phyloP scores from a whole-genome alignment of 2,113 vertebrate genomes.

The Balaenoptera acutorostrata region DNA sequence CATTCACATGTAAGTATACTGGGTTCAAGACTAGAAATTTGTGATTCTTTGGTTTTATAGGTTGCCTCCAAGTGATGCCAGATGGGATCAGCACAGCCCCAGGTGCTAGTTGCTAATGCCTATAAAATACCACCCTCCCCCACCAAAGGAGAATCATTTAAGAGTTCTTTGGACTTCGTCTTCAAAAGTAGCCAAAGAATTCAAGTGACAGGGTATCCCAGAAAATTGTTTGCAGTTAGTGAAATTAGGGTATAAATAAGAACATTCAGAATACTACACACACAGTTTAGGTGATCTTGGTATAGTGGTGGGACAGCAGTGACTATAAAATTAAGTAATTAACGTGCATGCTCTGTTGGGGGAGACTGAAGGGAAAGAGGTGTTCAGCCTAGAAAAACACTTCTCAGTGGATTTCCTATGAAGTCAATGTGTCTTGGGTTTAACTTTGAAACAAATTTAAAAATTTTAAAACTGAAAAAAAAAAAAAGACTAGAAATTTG shows the following conservation, averaged over 20 bases:
- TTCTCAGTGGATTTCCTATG: background rate
- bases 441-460: too few species aligned
- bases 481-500: background rate
- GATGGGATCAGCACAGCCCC: background rate
- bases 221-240: background rate
- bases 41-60: background rate
- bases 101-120: background rate
- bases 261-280: background rate
- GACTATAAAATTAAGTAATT: too few species aligned
- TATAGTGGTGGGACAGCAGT: fast-evolving
- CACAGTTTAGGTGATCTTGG: background rate
- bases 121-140: background rate
- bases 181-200: background rate
- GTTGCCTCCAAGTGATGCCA: background rate
- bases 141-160: background rate
- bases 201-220: background rate
- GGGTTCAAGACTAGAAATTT: background rate
- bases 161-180: background rate
- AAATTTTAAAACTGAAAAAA: too few species aligned
- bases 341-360: fast-evolving
- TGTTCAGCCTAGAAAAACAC: background rate
- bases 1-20: background rate
- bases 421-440: background rate
- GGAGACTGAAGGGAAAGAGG: background rate
- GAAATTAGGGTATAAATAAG: background rate